Base-by-base conservation (phyloP, 1,140 invertebrate genomes). In the Drosophila suzukii region DNA sequence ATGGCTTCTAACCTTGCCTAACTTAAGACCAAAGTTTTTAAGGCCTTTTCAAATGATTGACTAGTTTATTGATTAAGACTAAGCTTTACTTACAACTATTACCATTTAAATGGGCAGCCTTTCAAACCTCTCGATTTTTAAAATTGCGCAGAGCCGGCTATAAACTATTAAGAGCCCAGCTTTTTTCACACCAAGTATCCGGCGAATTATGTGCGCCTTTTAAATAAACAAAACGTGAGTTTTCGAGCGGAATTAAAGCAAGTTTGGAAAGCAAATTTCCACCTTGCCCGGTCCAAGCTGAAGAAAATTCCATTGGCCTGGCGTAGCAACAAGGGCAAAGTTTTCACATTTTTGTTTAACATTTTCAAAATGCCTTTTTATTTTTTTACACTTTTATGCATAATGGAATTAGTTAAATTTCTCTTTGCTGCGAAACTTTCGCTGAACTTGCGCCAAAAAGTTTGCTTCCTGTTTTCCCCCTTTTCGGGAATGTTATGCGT, bases 361-460 rank as follows among this genome's bases (percentile, higher is more conserved):
- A 83, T 83, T 80, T 85, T 72, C 54, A 17, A 65, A 83, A 79
- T 83, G 61, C 47, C 46, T 50, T 73, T 66, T 54, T 44, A 15
- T 77, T 44, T 39, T 15, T 47, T 59, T 59, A 68, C 61, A 68
- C 67, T 61, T 71, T 72, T 75, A 80, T 80, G 81, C 81, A 84
- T 84, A 83, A 83, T 83, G 72, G 81, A 80, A 83, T 83, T 83
- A 83, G 81, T 83, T 84, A 76, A 83, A 83, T 83, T 83, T 84
- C 81, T 68, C 65, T 76, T 85, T 71, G 71, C 66, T 60, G 80
- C 70, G 68, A 81, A 83, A 83, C 81, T 83, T 83, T 83, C 81
- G 65, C 81, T 83, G 81, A 83, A 83, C 81, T 84, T 83, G 76
- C 65, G 72, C 76, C 81, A 80, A 84, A 80, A 83, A 83, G 44